Evolutionary conservation across 1,140 invertebrate species (phyloP).

Genomic region (Drosophila santomea): DNA sequence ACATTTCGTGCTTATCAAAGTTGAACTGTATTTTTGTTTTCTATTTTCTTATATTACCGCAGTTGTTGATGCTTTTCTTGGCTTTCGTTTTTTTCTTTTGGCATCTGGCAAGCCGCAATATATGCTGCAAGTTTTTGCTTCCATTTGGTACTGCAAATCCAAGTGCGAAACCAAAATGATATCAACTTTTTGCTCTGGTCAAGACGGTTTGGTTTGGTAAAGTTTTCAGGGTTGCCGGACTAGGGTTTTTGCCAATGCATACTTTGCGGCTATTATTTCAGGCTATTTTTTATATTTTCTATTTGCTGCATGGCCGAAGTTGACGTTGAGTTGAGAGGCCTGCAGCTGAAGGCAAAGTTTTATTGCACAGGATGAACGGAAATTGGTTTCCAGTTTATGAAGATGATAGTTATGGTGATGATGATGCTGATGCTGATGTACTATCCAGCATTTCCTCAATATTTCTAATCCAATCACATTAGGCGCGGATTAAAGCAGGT

Average conservation of each 20-base stretch:
- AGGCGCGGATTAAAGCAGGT: slow-evolving; percentile 48
- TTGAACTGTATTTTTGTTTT: neutral
- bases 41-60: slow-evolving; percentile 10
- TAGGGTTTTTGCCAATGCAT: slow-evolving; percentile 57
- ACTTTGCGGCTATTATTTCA: slow-evolving; percentile 73
- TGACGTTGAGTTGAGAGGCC: slow-evolving; percentile 36
- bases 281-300: slow-evolving; percentile 20
- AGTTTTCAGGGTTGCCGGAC: slow-evolving; percentile 33
- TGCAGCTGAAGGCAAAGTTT: slow-evolving; percentile 46
- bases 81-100: slow-evolving; percentile 9
- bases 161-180: slow-evolving; percentile 36
- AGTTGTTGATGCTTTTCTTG: slow-evolving; percentile 17
- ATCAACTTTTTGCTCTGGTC: slow-evolving; percentile 39
- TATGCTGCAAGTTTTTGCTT: slow-evolving; percentile 56
- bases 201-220: slow-evolving; percentile 10
- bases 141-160: slow-evolving; percentile 9
- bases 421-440: neutral
- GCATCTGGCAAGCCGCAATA: slow-evolving; percentile 27
- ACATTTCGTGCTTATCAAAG: neutral
- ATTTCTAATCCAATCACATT: slow-evolving; percentile 66
- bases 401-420: slow-evolving; percentile 17
- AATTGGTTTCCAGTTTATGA: slow-evolving; percentile 51
- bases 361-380: slow-evolving; percentile 53
- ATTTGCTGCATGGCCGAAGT: slow-evolving; percentile 2
- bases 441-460: slow-evolving; percentile 59